Base-by-base conservation (phyloP, 2,797 vertebrate species). In the Leptodactylus fallax region DNA sequence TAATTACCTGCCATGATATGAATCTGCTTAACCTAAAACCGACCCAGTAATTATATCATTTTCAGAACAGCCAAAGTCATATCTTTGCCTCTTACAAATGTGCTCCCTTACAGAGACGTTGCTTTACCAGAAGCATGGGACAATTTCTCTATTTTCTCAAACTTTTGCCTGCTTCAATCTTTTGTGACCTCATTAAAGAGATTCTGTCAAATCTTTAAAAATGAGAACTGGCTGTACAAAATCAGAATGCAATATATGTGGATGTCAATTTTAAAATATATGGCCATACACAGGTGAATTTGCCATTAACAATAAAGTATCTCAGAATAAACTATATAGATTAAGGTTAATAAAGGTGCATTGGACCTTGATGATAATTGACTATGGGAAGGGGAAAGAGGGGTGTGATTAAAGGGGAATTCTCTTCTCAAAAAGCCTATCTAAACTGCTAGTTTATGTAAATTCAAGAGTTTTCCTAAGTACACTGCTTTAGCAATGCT, bases 1-100 rank as follows among this genome's bases (percentile, higher is more conserved):
- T 87, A 87, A 87, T 87, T 81, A 80, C 85, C 36, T 71, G 21
- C 53, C n/a, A 23, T 69, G 16, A 67, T 80, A n/a, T 81, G 85
- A 80, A 72, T 87, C 63, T 80, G 49, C 72, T 81, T 87, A 87
- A 58, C 78, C 78, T 72, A 25, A 65, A 86, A 86, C 25, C n/a
- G 58, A 71, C 25, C 79, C 69, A 76, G 81, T 81, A 74, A 87
- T 87, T 81, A 76, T 53, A 25, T 60, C n/a, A 47, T 17, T 67
- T 78, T 51, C n/a, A 65, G 17, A 49, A 49, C 12, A 81, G 13
- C 9, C 19, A 81, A 19, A 45, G 56, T 81, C 3, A 61, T 80
- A 8, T 49, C 65, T 61, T 47, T 63, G 9, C 8, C 45, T 81
- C 47, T 14, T 19, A 49, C 69, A 36, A 36, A 36, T 36, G 36